Base-by-base conservation (phyloP, 2,113 vertebrate genomes). In the Meriones unguiculatus region DNA sequence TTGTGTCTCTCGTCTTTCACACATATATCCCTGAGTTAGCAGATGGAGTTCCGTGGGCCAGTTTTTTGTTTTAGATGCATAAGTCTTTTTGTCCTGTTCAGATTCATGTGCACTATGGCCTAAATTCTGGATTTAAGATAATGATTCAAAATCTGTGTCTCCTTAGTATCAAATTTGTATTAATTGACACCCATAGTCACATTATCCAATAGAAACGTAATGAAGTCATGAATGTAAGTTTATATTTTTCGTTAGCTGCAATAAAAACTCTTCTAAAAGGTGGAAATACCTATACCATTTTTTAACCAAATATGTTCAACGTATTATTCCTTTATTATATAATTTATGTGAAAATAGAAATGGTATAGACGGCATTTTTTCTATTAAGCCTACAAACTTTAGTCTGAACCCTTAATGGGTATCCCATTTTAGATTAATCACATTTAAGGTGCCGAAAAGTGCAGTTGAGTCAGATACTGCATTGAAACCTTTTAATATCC, bases 261-360 rank as follows among this genome's bases (percentile, higher is more conserved):
- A 91, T 91, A 82, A 92, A 91, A 85, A 67, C 32, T 11, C 38
- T 88, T 93, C 0, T 57, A 77, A 50, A 95, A 89, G 81, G 25
- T 0, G 52, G 2, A 85, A 94, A 69, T 93, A 67, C 78, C 75
- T 93, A 10, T 91, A 72, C 76, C 50, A 89, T 95, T 95, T 52
- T 59, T 91, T 95, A 90, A 59, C 38, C 13, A n/a, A 82, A 5
- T 96, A 54, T 89, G 77, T 65, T 90, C 9, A 92, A 78, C 72
- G 1, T 96, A 80, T 82, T 90, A 41, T 64, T 38, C 70, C n/a
- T 76, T 93, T 30, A 93, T 50, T 14, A 35, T 91, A 25, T 76
- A 95, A 85, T 15, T 93, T 85, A 69, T 70, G 87, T 75, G 59
- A 94, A 85, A 94, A 77, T 85, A 89, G 25, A 86, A 95, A 88